Conservation (phyloP, 37 sponge, comb jelly and placozoan genomes). For the Spongilla lacustris region DNA sequence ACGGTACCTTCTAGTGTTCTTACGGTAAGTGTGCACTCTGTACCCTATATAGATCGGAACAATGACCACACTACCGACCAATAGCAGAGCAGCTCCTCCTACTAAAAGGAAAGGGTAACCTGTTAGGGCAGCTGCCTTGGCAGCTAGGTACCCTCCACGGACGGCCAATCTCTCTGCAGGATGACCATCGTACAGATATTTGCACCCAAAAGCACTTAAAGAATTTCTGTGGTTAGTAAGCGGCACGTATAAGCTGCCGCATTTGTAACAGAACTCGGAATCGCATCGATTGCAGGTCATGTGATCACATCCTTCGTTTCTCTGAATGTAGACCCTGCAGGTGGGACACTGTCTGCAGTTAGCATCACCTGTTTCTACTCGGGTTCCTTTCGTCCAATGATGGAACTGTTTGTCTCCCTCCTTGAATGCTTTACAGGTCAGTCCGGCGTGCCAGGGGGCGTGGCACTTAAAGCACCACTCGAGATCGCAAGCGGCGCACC, state of each 20-base stretch:
- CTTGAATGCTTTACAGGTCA: constrained; percentile 52
- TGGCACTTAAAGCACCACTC: constrained; percentile 90
- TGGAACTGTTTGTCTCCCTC: constrained; percentile 64
- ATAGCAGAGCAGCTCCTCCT: constrained; percentile 42
- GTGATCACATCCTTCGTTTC: constrained; percentile 78
- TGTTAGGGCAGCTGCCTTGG: constrained; percentile 34
- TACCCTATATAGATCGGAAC: constrained; percentile 65
- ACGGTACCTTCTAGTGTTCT: constrained; percentile 8
- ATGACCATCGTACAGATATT: constrained; percentile 41
- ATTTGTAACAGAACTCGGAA: constrained; percentile 80
- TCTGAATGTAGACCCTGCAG: constrained; percentile 77
- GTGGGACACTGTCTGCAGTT: constrained; percentile 82
- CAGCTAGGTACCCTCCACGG: constrained; percentile 53
- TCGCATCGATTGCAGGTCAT: constrained; percentile 84
- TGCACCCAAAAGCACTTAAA: constrained; percentile 66
- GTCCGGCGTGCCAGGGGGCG: constrained; percentile 81
- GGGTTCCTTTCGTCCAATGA: constrained; percentile 49
- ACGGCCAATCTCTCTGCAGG: constrained; percentile 37
- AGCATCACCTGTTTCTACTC: constrained; percentile 15
- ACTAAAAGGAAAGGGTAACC: constrained; percentile 65
- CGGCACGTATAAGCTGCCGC: constrained; percentile 52
- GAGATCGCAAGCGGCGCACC: constrained; percentile 46
- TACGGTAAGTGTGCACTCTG: constrained; percentile 44
- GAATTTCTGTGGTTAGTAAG: constrained; percentile 57
- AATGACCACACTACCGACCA: constrained; percentile 53